Evolutionary conservation across 2,888 invertebrate genomes (phyloP), one percentile per base, ranked within the genome.

Genomic region (Alviniconcha strummeri): DNA sequence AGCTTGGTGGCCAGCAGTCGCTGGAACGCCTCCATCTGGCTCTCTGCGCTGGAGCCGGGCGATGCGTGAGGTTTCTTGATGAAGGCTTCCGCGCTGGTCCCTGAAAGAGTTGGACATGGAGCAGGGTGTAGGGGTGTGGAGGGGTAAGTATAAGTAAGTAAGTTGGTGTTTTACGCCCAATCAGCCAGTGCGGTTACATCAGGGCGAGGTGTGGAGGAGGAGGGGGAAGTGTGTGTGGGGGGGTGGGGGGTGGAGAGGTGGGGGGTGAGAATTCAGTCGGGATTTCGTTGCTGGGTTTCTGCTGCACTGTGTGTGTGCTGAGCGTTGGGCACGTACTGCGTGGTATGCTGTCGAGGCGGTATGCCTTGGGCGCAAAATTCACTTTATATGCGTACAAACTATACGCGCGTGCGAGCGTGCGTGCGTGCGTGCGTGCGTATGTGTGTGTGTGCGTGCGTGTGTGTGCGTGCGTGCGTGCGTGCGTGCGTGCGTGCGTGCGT

Each of bases 81-180:
- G 91, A 99, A 99, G 93, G 98, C 98, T 94, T 99, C 98, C 91
- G 98, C 98, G 0, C 98, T 97, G 92, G 98, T 97, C 71, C 98
- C 98, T 60, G 86, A 5, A 55, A 55, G 74, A 82, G 36, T 36
- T 36, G 36, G 36, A 36, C 36, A 36, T 0, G 36, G 36, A 36
- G 36, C 3, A 36, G 36, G 36, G 36, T 36, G 36, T 36, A 36
- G 36, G 36, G 1, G 36, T 36, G 36, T 36, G 36, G 36, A 36
- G 36, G 36, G 3, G 36, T 36, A 36, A 3, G 36, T 36, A 36
- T 36, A 36, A 36, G 36, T 36, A 36, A 36, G 36, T 3, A 36
- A 36, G 36, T 36, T 36, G 36, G 36, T 36, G 36, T 36, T 0
- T 36, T 36, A 36, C 36, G 36, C 36, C 36, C 36, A 36, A 3